Conservation (phyloP, 2,888 invertebrate species). For the Drosophila algonquin region DNA sequence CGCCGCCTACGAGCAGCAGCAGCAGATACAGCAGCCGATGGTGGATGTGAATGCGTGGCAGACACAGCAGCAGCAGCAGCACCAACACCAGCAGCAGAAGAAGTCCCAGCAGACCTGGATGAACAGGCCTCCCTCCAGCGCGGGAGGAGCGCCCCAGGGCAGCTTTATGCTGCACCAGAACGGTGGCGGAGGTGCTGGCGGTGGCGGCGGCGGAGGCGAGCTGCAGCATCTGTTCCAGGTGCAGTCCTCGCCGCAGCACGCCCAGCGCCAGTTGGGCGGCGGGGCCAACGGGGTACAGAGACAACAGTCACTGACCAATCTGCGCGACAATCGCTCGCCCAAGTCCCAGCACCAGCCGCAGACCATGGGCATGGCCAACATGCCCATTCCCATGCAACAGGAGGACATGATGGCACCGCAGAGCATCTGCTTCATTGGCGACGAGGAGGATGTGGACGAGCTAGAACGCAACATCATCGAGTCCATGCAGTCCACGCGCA, state of each 20-base stretch:
- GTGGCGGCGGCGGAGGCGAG: conserved; percentile 87
- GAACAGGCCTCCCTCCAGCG: conserved; percentile 70
- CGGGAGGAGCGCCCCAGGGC: conserved; percentile 78
- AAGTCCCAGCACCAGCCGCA: conserved; percentile 56
- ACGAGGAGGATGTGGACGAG: conserved; percentile 85
- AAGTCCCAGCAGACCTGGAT: conserved; percentile 73
- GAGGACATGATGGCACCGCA: conserved; percentile 96
- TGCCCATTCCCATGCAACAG: conserved; percentile 84
- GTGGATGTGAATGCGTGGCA: conserved; percentile 83
- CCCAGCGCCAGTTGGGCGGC: conserved; percentile 65
- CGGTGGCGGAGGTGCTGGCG: conserved; percentile 85
- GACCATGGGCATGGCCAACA: conserved; percentile 41
- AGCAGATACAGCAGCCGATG: conserved; percentile 79
- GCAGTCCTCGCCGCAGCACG: conserved; percentile 88
- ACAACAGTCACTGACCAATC: conserved; percentile 78
- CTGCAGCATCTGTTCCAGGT: conserved; percentile 82
- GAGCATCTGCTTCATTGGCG: conserved; percentile 95
- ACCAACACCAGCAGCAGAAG: conserved; percentile 77
- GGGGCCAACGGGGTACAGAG: conserved; percentile 72
- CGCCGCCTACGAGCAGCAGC: conserved; percentile 77
- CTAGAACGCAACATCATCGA: conserved; percentile 83
- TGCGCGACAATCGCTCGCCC: conserved; percentile 77
- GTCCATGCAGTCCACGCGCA: conserved; percentile 77
- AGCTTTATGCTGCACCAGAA: conserved; percentile 89
- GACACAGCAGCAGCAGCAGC: conserved; percentile 78